Evolutionary conservation across 1,140 invertebrate genomes (phyloP), one percentile per base, ranked within the genome.

Genomic region (Anoplophora glabripennis): DNA sequence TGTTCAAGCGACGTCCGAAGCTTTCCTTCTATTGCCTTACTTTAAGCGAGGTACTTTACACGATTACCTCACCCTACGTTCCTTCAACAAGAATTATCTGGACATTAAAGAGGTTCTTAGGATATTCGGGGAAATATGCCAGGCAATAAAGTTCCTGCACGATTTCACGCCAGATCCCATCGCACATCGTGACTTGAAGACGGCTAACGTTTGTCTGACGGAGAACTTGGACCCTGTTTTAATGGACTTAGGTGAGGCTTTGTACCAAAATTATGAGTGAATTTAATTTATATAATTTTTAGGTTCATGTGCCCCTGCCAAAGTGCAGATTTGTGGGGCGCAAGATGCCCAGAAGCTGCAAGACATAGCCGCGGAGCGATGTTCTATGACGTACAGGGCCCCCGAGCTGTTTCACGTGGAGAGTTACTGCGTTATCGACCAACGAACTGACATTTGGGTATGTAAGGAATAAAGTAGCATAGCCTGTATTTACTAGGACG

Each of bases 401-500:
- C 93, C 92, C 12, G 92, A 95, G 78, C 77, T 94, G 28, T 94
- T 94, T 69, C 89, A 89, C 68, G 89, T 94, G 36, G 87, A 93
- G 76, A 87, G 84, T 57, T 86, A 89, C 68, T 85, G 86, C 70
- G 84, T 84, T 67, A 83, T 95, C 61, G 91, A 93, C 76, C 90
- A 94, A 76, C 77, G 89, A 61, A 90, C 89, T 35, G 92, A 94
- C 78, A 87, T 94, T 68, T 95, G 92, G 92, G 91, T 93, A 78
- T 42, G 42, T 2, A 58, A 18, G 7, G 21, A 1, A 11, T 45
- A 14, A 55, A 34, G 38, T 49, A 37, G 10, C 34, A 36, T 17
- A 18, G 44, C 5, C 37, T 15, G 9, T 8, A 36, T 37, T 17
- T 52, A 38, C 9, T 52, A 0, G 17, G 41, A 41, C 18, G 1